Percentiles rank a stretch among this genome's conserved stretches.
Evolutionary conservation across 2,113 vertebrate genomes (phyloP).

Genomic region (Nanorana parkeri): DNA sequence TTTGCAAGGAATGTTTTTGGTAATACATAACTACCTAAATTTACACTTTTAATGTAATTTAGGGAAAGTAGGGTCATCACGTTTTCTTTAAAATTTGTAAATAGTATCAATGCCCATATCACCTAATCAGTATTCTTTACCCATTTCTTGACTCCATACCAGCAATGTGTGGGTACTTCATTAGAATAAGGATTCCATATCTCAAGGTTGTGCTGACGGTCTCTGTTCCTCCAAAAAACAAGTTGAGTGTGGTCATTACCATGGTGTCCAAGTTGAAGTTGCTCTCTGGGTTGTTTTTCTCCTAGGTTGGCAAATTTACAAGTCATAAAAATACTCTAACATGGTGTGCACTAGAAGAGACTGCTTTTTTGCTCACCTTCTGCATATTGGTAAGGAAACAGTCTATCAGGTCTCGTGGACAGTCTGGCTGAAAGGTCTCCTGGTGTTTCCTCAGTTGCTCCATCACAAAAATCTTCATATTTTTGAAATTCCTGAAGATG

Average conservation of each 20-base stretch:
- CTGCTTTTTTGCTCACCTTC: constrained; percentile 36
- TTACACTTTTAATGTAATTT: neutral
- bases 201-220: constrained; percentile 77
- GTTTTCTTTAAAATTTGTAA: too few relatives aligned
- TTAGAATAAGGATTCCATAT: constrained; percentile 72
- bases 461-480: constrained; percentile 54
- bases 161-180: constrained; percentile 76
- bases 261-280: constrained; percentile 75
- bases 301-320: constrained; percentile 60
- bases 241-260: constrained; percentile 69
- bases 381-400: constrained; percentile 60
- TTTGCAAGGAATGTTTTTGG: too few relatives aligned
- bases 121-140: neutral
- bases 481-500: constrained; percentile 60
- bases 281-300: constrained; percentile 65
- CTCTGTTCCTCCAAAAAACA: constrained; percentile 78
- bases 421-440: neutral
- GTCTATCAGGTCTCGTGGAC: constrained; percentile 53
- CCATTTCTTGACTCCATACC: constrained; percentile 56
- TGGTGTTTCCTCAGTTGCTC: constrained; percentile 53
- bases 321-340: neutral
- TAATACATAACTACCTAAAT: neutral
- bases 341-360: neutral
- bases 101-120: too few relatives aligned
- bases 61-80: neutral